Evolutionary conservation across 2,797 vertebrate species (phyloP), one percentile per base, ranked within the genome.

Genomic region (Pristis pectinata): DNA sequence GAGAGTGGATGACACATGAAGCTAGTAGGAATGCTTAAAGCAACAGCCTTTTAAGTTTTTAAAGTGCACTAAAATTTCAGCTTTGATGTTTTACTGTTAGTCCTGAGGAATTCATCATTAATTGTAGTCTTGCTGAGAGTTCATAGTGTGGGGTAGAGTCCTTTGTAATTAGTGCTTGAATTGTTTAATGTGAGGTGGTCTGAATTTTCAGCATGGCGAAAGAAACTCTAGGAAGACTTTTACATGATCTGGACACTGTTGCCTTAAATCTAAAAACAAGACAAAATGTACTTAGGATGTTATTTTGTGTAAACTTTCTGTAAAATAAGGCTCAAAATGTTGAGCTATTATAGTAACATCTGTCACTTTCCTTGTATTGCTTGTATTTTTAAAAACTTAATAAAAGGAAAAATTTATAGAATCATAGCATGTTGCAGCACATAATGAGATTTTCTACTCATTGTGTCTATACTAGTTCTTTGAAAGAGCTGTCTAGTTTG

Each of bases 221-320:
- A 70, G 70, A 94, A 94, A 74, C 27, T 72, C 70, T 37, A 49
- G 44, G 70, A 74, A 74, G 92, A 34, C 9, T 6, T 30, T 93
- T 93, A 72, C 27, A 76, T 74, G 67, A 74, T 94, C 49, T 94
- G 70, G 92, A 94, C 92, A 76, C 70, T 93, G 91, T 94, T 94
- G 70, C 92, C 92, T 94, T 94, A 94, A 94, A 74, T 76, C 91
- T 44, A 93, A 72, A 92, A 93, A 93, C 67, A 3, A 37, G 70
- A 92, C 76, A 76, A 93, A 76, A n/a, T 30, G 64, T 37, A 22
- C 59, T 64, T 61, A n/a, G 30, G 87, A 59, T 87, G 37, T 30
- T 49, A 24, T 27, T 87, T 70, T 76, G 41, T 94, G 27, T 94
- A 56, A 94, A 94, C 8, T 10, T 56, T 85, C 24, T 85, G 53